Base-by-base conservation (phyloP, 2,113 vertebrate genomes). In the Ascaphus truei region DNA sequence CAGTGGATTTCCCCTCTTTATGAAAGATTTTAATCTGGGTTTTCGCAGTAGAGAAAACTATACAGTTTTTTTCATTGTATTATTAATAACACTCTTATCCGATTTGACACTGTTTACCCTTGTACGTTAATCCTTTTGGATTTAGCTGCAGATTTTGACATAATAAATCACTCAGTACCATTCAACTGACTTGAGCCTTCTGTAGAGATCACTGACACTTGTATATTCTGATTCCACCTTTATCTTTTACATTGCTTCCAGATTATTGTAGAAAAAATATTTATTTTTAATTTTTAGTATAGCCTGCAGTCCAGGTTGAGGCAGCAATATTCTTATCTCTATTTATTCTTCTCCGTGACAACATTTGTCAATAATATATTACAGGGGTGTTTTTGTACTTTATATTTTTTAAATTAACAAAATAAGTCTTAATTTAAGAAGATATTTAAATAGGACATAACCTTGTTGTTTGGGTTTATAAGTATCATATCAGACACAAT, bases 71-170 rank as follows among this genome's bases (percentile, higher is more conserved):
- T 50, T 45, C 23, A 36, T 45, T 50, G 41, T 48, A 41, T 36
- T 68, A 68, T 34, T 68, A 68, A 68, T 58, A 68, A 43, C 30
- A 27, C 30, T 58, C 23, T 68, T 68, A 68, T 68, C 53, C 52
- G 27, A 34, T 68, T 48, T 68, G 53, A 59, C 65, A 68, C 53
- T 47, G 29, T 59, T 68, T 68, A 68, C 55, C 30, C 53, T 58
- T 57, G 20, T 58, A 68, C 27, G 23, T 58, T 68, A 68, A 68
- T 58, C 65, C 41, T 36, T 59, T 29, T 68, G 53, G 65, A 48
- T 53, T 53, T 47, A 68, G 41, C 65, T 48, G 23, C 53, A 50
- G 25, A 33, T 68, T 57, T 68, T 59, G 41, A 68, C 65, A 68
- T 50, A 58, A 58, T 68, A 68, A 48, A 68, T 68, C 52, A 59